Conservation (phyloP, 2,797 vertebrate species). For the Chiroxiphia lanceolata region DNA sequence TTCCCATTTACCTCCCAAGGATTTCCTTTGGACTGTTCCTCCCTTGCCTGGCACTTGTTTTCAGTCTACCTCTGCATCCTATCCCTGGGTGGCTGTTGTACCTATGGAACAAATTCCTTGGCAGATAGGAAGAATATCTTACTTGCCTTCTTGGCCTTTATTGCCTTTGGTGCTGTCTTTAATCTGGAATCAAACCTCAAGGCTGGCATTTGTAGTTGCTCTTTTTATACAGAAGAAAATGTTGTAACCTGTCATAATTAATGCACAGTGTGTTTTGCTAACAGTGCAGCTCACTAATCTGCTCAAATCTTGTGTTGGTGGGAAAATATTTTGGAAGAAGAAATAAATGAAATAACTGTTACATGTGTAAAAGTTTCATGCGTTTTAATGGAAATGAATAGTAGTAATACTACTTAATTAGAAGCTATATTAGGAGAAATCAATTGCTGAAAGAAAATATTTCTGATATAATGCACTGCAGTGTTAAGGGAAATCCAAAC, state of each 20-base stretch:
- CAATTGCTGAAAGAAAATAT: conserved; percentile 4
- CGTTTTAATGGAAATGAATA: neutral
- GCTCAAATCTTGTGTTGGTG: neutral
- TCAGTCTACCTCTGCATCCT: neutral
- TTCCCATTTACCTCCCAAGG: neutral
- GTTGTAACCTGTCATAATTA: neutral
- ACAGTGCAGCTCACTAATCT: neutral
- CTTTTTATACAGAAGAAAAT: neutral
- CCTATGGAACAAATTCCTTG: neutral
- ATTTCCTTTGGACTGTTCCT: neutral
- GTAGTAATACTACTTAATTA: neutral
- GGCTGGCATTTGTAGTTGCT: neutral
- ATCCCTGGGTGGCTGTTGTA: neutral
- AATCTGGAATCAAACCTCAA: neutral
- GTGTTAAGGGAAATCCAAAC: neutral
- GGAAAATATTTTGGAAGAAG: neutral
- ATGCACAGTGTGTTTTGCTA: neutral
- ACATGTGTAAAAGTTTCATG: neutral
- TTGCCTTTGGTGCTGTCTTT: neutral
- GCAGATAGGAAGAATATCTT: neutral
- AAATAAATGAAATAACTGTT: neutral
- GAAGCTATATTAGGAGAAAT: neutral
- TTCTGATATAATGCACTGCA: neutral
- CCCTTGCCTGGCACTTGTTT: neutral
- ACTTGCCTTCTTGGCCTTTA: neutral